These are phyloP conservation scores for Tribolium castaneum DNA, from an alignment of 1,140 invertebrate genomes.

Conservation along the genomic window DNA sequence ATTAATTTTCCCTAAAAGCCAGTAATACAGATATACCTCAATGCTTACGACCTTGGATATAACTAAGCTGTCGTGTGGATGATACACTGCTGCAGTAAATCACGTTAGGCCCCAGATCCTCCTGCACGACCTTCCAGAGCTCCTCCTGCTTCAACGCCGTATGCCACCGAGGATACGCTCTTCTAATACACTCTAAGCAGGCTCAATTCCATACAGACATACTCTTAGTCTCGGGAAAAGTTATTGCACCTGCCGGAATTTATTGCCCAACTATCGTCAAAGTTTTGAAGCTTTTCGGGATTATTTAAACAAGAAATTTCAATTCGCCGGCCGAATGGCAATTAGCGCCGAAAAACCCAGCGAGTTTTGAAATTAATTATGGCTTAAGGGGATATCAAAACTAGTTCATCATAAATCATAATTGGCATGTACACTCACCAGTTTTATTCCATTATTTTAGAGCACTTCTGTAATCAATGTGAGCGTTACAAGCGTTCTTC, in stretches of 20 bases:
- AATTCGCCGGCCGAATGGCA: background rate
- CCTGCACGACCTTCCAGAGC: slow-evolving; percentile 19
- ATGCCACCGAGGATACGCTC: slow-evolving; percentile 11
- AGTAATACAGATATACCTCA: slow-evolving; percentile 29
- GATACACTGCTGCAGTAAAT: slow-evolving; percentile 42
- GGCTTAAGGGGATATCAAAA: background rate
- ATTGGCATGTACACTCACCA: background rate
- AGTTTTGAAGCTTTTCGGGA: background rate
- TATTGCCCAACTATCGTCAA: background rate
- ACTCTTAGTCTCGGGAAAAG: slow-evolving; percentile 15
- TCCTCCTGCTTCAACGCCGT: slow-evolving; percentile 36
- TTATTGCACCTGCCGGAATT: slow-evolving; percentile 26
- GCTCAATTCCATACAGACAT: slow-evolving; percentile 28
- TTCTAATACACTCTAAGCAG: slow-evolving; percentile 32
- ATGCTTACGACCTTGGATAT: slow-evolving; percentile 32
- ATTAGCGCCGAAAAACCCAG: too few species aligned
- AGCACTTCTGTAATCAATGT: background rate
- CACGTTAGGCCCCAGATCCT: slow-evolving; percentile 37
- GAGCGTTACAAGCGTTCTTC: background rate
- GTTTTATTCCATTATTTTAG: background rate
- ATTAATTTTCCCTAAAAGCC: slow-evolving; percentile 40
- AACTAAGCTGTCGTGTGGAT: slow-evolving; percentile 40
- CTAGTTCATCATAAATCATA: background rate
- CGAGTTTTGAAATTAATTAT: background rate
- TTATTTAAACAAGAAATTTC: background rate